Evolutionary conservation across 2,888 invertebrate species (phyloP), one percentile per base, ranked within the genome.

Genomic region (Acheta domesticus): DNA sequence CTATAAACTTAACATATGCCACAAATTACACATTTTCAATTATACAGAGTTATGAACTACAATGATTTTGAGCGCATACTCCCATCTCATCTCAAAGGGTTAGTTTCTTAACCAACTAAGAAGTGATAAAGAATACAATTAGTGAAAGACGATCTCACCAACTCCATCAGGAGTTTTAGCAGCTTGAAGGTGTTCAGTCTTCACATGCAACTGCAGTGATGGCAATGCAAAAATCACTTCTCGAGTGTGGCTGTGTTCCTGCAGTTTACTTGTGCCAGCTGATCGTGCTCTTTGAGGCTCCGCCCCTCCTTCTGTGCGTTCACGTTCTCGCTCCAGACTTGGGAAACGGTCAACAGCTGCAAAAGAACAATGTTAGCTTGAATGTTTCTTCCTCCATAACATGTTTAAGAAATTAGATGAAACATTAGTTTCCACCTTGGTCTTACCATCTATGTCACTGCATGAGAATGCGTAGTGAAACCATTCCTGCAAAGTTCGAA

Each of bases 221-320:
- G 98, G 98, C 85, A 98, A 89, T 49, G 97, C 96, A 89, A 98
- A 98, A 86, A 98, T 97, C n/a, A 97, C 95, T 89, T 98, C 98
- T 19, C 97, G 91, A 82, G 93, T 93, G 86, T 96, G 96, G 84
- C 93, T 92, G 78, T 92, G 93, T 84, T 94, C 94, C 82, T 91
- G 91, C n/a, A 92, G 87, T 85, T 93, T 93, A 48, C 87, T 85
- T 5, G 87, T 86, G 82, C 83, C 84, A 79, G 82, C 85, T 79
- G 79, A 84, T 80, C 89, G 89, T 62, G 88, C 87, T 81, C 77
- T 82, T 82, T 36, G 84, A 82, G 75, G 80, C 12, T 80, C 80
- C 81, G 87, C 85, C 23, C 85, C 83, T 19, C 62, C n/a, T 80
- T 86, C 83, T 83, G 90, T 89, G 83, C 91, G 92, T 23, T 88